Evolutionary conservation across 2,888 invertebrate species (phyloP).

Genomic region (Leucoma salicis): DNA sequence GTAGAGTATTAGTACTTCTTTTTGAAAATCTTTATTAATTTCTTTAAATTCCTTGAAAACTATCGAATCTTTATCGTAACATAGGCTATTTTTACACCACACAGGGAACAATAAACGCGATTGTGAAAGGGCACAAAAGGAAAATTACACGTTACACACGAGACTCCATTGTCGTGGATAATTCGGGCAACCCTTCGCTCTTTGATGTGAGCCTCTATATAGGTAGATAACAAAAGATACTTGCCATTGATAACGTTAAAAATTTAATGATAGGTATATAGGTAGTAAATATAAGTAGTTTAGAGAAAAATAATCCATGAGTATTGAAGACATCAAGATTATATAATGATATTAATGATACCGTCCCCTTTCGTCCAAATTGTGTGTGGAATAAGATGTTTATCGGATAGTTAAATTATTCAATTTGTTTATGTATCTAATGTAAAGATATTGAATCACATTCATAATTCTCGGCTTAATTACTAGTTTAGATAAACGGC

Average conservation of each 20-base stretch:
- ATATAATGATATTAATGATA: no score
- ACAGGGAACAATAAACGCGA: conserved; percentile 32
- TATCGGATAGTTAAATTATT: no score
- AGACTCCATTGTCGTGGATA: conserved; percentile 57
- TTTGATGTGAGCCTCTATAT: conserved; percentile 32
- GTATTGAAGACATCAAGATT: no score
- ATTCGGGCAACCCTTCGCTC: conserved; percentile 61
- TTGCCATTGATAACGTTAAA: conserved; percentile 19
- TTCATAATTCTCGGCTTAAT: no score
- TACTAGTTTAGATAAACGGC: no score
- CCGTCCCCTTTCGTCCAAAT: no score
- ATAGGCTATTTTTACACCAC: conserved; percentile 41
- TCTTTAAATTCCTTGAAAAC: background rate
- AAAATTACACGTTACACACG: conserved; percentile 60
- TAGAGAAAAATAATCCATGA: no score
- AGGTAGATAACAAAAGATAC: conserved; percentile 26
- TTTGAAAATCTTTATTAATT: background rate
- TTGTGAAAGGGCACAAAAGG: conserved; percentile 55
- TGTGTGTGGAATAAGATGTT: no score
- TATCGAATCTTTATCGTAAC: conserved; percentile 13
- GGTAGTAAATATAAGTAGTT: no score
- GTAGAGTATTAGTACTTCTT: no score
- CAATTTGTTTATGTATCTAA: no score
- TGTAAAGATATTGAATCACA: no score
- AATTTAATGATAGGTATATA: background rate